Evolutionary conservation across 2,797 vertebrate species (phyloP).

Genomic region (Octomys mimax): DNA sequence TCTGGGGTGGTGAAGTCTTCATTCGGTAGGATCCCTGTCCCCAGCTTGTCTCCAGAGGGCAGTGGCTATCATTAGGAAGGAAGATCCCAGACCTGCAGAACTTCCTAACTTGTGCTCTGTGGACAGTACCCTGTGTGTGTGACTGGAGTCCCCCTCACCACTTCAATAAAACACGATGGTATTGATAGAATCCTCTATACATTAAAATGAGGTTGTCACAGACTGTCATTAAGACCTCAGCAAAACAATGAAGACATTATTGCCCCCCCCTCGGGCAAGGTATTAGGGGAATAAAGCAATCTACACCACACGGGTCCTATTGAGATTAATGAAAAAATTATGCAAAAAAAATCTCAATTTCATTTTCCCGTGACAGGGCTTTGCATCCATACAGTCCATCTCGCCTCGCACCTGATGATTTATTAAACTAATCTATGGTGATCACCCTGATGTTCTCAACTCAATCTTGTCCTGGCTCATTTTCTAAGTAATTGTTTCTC

Average conservation of each 20-base stretch:
- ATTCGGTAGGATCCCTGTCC: background rate
- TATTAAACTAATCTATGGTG: constrained; percentile 94
- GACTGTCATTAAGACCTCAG: constrained; percentile 93
- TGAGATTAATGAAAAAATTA: constrained; percentile 98
- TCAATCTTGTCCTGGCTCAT: constrained; percentile 92
- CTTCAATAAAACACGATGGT: constrained; percentile 90
- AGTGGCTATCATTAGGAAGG: background rate
- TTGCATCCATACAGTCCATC: constrained; percentile 90
- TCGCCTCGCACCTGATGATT: constrained; percentile 93
- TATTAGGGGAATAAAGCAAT: constrained; percentile 95
- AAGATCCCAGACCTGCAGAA: background rate
- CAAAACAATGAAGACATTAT: constrained; percentile 97
- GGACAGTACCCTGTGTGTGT: background rate
- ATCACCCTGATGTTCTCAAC: constrained; percentile 88
- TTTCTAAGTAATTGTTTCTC: constrained; percentile 96
- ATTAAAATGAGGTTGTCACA: constrained; percentile 92
- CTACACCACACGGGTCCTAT: constrained; percentile 94
- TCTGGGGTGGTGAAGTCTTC: background rate
- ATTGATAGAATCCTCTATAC: constrained; percentile 89
- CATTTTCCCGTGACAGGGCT: constrained; percentile 93
- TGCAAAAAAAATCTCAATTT: constrained; percentile 94
- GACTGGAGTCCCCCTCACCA: constrained; percentile 32
- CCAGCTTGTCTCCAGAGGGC: background rate
- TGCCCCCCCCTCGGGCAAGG: constrained; percentile 89
- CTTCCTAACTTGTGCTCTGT: background rate